Evolutionary conservation across 2,797 vertebrate genomes (phyloP).

Genomic region (Pangasius mekongensis): DNA sequence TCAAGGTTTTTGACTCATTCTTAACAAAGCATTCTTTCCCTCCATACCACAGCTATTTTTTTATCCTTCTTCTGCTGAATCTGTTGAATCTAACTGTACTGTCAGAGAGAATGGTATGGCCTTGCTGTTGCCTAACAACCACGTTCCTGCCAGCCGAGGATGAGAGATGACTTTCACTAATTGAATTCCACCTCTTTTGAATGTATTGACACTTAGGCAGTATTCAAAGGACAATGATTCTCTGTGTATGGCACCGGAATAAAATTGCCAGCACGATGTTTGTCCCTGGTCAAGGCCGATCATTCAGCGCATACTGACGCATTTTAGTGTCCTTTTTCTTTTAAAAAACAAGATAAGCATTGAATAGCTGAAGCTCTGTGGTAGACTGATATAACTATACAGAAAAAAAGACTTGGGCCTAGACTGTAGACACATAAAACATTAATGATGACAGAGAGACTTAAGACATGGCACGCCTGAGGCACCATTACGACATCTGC

Average conservation of each 20-base stretch:
- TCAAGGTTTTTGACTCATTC: slow-evolving; percentile 47
- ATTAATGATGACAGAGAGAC: slow-evolving; percentile 4
- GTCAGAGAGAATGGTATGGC: slow-evolving; percentile 66
- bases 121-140: slow-evolving; percentile 80
- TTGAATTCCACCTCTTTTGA: slow-evolving; percentile 67
- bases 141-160: slow-evolving; percentile 51
- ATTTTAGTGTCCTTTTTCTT: slow-evolving; percentile 31
- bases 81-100: slow-evolving; percentile 62
- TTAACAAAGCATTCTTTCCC: slow-evolving; percentile 24
- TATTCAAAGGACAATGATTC: slow-evolving; percentile 48
- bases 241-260: slow-evolving; percentile 35
- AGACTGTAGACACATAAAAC: slow-evolving; percentile 29
- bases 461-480: slow-evolving; percentile 16
- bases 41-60: slow-evolving; percentile 38
- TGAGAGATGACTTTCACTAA: slow-evolving; percentile 64
- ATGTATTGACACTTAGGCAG: slow-evolving; percentile 49
- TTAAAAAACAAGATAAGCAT: slow-evolving; percentile 8
- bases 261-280: slow-evolving; percentile 50
- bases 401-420: slow-evolving; percentile 13
- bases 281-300: slow-evolving; percentile 47
- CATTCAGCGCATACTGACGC: slow-evolving; percentile 23
- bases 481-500: not conserved
- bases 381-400: slow-evolving; percentile 4
- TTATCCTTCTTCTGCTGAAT: slow-evolving; percentile 46
- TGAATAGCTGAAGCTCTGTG: slow-evolving; percentile 22